Evolutionary conservation across 1,140 invertebrate species (phyloP).

Genomic region (Zaprionus vittiger): DNA sequence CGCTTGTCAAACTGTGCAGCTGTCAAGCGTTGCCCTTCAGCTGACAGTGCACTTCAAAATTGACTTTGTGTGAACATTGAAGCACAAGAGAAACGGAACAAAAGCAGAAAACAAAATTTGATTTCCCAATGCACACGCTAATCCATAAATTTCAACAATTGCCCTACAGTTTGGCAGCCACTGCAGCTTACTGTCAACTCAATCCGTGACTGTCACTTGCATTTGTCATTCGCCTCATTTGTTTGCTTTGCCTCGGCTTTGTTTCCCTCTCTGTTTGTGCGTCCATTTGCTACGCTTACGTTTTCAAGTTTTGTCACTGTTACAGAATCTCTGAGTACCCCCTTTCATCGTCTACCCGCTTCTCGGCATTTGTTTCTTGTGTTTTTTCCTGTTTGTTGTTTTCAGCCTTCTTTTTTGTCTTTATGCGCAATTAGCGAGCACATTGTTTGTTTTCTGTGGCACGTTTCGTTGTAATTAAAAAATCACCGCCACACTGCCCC

Average conservation of each 20-base stretch:
- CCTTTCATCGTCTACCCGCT: neutral
- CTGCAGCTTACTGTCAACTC: conserved; percentile 65
- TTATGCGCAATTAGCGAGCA: conserved; percentile 72
- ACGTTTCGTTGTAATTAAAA: conserved; percentile 77
- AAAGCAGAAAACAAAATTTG: neutral
- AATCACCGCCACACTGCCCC: conserved; percentile 40
- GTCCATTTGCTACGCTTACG: conserved; percentile 69
- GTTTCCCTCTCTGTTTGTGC: conserved; percentile 52
- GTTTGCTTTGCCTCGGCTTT: conserved; percentile 42
- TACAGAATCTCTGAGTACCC: conserved; percentile 39
- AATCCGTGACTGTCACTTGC: conserved; percentile 63
- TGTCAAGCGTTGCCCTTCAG: conserved; percentile 6
- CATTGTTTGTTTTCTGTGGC: conserved; percentile 73
- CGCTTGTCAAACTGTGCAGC: conserved; percentile 1
- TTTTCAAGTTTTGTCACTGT: conserved; percentile 62
- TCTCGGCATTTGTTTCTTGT: conserved; percentile 20
- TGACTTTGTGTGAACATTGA: neutral
- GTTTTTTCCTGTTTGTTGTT: conserved; percentile 55
- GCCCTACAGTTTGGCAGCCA: conserved; percentile 50
- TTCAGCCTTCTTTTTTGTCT: conserved; percentile 52
- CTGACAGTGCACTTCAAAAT: conserved; percentile 5
- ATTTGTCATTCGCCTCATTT: conserved; percentile 71
- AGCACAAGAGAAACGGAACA: neutral
- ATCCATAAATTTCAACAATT: conserved; percentile 57
- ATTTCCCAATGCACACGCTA: conserved; percentile 45